Evolutionary conservation across 2,797 vertebrate species (phyloP), one percentile per base, ranked within the genome.

Genomic region (Kryptopterus vitreolus): DNA sequence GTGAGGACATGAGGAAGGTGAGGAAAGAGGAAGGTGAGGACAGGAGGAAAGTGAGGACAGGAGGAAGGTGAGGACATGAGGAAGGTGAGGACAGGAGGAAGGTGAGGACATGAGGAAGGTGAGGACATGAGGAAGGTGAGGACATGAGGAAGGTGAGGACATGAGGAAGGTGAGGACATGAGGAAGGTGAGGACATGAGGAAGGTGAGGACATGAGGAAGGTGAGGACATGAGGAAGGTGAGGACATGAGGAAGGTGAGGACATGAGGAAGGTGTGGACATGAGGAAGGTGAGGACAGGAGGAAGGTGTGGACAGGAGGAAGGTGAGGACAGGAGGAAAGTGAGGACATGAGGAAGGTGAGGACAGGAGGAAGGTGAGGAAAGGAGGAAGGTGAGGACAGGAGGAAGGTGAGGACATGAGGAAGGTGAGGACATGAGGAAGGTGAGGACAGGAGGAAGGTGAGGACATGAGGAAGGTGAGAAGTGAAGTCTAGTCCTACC

Each of bases 401-500:
- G 46, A 18, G 2, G 13, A 9, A 59, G 7, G 18, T 9, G 13
- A 1, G 3, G 26, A 70, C 50, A 3, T n/a, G 38, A 43, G 10
- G 0, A 43, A 18, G 3, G 35, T 13, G 10, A 13, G 29, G n/a
- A 35, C n/a, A n/a, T n/a, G 22, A 52, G 29, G 26, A 26, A 71
- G 2, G 33, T 11, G 29, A 52, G n/a, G 16, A 38, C 29, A 20
- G 66, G 46, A 18, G 2, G 13, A 9, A 59, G 7, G 18, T 9
- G 13, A 1, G 3, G 26, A 70, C 50, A 3, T n/a, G 38, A 43
- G 10, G 0, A 43, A 18, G 3, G 35, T 13, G 10, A 13, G 29
- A 26, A 35, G 18, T 71, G 66, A 16, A 58, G 66, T 68, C 12
- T 31, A 13, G 31, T 4, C 53, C 84, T 85, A 99, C 98, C 97